A percentile compares a stretch with the other conserved stretches of the same genome.
These are phyloP conservation scores for Metridium senile DNA, from an alignment of 92 coral and sea anemone genomes.

Conservation along the genomic window DNA sequence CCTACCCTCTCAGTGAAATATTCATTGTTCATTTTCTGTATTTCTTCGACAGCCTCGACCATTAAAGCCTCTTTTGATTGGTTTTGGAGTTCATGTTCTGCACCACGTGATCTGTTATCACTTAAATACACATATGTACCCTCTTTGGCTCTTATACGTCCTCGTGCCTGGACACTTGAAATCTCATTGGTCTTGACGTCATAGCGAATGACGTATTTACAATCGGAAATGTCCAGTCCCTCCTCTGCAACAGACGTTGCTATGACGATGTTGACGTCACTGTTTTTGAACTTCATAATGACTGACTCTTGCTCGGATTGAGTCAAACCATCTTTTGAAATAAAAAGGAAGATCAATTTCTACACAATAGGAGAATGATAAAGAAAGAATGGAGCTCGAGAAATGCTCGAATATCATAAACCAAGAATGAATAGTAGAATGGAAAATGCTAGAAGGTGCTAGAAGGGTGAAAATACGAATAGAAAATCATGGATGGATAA, in stretches of 20 bases:
- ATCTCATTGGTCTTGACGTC: constrained; percentile 82
- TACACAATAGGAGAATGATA: neutral
- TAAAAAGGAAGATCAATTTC: neutral
- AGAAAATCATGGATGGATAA: no score
- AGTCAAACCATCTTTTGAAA: constrained; percentile 70
- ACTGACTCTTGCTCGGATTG: constrained; percentile 76
- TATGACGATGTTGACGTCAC: constrained; percentile 76
- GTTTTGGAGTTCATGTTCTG: constrained; percentile 50
- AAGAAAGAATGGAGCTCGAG: neutral
- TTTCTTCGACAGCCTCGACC: constrained; percentile 34
- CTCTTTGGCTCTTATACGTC: constrained; percentile 50
- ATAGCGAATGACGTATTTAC: constrained; percentile 87
- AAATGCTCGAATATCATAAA: no score
- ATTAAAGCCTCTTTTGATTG: constrained; percentile 50
- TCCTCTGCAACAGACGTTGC: constrained; percentile 96
- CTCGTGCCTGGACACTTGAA: constrained; percentile 59
- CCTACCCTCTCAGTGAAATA: constrained; percentile 39
- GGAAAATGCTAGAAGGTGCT: no score
- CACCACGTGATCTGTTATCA: constrained; percentile 29
- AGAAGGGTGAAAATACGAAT: no score
- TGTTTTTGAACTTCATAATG: constrained; percentile 69
- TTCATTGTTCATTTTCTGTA: constrained; percentile 29
- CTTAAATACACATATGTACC: constrained; percentile 33
- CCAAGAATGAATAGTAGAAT: no score
- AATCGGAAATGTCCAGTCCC: constrained; percentile 87